Evolutionary conservation across 2,888 invertebrate genomes (phyloP), one percentile per base, ranked within the genome.

Genomic region (Alloscopus bannaensis): DNA sequence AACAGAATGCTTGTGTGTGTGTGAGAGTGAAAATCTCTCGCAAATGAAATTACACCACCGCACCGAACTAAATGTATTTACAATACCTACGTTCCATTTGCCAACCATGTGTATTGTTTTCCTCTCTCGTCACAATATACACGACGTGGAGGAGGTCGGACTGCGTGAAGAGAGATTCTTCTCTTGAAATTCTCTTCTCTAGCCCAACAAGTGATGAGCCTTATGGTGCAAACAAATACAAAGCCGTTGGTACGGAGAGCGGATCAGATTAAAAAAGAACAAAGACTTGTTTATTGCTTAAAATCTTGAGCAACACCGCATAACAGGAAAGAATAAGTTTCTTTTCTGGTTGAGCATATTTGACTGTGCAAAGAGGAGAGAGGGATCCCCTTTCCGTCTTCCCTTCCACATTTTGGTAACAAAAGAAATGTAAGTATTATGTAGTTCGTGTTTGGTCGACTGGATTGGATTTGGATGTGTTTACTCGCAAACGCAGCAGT

Each of bases 261-360:
- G n/a, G 45, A 52, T 59, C 29, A 59, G 59, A 59, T 59, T 59
- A 59, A 20, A 31, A 1, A 59, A 59, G 22, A 52, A 52, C 52
- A 52, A 29, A 59, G 59, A 59, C 31, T 59, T 31, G 31, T 59
- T 59, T 59, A 59, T 59, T 59, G 31, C 59, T 20, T 29, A 18
- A 59, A 59, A 29, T 59, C n/a, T 59, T 59, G 59, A 59, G 31
- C 31, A 59, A 59, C 59, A 59, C 59, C 59, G 31, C 59, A 59
- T 24, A 52, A 22, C 52, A 52, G 52, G 52, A 52, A 20, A 31
- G 20, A 31, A 59, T 8, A 18, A 31, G 59, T n/a, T 31, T 59
- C 31, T 52, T 20, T 52, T 52, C 22, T 22, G n/a, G n/a, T n/a
- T n/a, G n/a, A n/a, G n/a, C n/a, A n/a, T n/a, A n/a, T n/a, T n/a